Percentiles rank a stretch among this genome's conserved stretches.
Conservation (phyloP, 2,113 vertebrate genomes). For the Corynorhinus townsendii region DNA sequence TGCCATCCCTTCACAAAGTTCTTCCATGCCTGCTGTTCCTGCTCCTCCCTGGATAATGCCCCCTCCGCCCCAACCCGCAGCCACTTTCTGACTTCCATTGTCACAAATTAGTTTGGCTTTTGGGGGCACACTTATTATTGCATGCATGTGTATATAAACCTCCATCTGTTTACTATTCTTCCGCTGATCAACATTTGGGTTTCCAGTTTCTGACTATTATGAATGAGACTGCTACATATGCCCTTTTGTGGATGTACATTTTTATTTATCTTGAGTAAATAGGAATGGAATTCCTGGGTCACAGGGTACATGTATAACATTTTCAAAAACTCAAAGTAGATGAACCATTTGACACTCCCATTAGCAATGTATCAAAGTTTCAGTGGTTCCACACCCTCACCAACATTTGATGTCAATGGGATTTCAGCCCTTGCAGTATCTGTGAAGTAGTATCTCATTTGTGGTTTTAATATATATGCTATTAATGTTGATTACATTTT, state of each 20-base stretch:
- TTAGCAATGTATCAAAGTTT: background rate
- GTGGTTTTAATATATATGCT: background rate
- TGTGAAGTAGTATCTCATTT: background rate
- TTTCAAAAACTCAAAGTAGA: background rate
- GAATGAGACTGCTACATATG: background rate
- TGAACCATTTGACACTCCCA: background rate
- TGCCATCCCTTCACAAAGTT: background rate
- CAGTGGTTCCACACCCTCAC: background rate
- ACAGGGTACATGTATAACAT: background rate
- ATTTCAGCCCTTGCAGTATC: background rate
- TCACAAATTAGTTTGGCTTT: background rate
- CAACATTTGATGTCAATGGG: background rate
- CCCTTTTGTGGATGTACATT: background rate
- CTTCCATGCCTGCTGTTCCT: background rate
- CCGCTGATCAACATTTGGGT: background rate
- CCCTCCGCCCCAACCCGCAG: accelerated
- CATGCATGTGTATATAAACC: background rate
- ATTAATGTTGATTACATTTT: background rate
- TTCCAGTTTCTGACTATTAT: background rate
- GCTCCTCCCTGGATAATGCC: background rate
- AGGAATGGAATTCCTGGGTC: background rate
- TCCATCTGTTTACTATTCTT: background rate
- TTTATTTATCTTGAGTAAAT: conserved; percentile 2
- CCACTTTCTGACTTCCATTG: background rate
- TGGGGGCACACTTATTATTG: background rate